Conservation (phyloP, 2,113 vertebrate genomes). For the Perccottus glenii region DNA sequence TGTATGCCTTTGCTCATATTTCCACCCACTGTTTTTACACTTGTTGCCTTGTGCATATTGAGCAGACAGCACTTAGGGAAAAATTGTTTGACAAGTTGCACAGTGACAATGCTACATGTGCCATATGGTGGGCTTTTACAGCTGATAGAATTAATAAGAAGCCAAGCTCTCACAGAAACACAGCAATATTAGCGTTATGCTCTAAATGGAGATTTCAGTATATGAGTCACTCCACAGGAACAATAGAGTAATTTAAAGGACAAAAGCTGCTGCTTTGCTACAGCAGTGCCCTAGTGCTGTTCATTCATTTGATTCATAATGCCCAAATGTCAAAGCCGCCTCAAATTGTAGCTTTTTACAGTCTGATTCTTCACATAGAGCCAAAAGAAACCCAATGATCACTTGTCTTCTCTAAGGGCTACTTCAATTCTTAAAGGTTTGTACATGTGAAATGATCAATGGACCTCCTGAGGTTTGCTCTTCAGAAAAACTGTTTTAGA, state of each 20-base stretch:
- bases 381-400: conserved; percentile 4
- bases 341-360: conserved; percentile 27
- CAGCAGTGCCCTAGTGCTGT: conserved; percentile 10
- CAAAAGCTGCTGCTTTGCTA: conserved; percentile 37
- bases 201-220: conserved; percentile 32
- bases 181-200: conserved; percentile 4
- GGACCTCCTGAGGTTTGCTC: conserved; percentile 32
- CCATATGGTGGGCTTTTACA: conserved; percentile 41
- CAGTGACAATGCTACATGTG: conserved; percentile 5
- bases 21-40: conserved; percentile 32
- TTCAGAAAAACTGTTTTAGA: conserved; percentile 44
- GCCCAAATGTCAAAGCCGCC: conserved; percentile 43
- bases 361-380: conserved; percentile 1
- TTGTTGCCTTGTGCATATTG: conserved; percentile 34
- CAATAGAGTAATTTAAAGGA: conserved; percentile 54
- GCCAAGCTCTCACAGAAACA: conserved; percentile 5
- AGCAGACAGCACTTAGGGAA: not conserved
- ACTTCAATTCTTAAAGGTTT: conserved; percentile 36
- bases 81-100: not conserved
- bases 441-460: conserved; percentile 40
- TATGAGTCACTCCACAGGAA: conserved; percentile 52
- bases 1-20: conserved; percentile 26
- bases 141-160: conserved; percentile 35
- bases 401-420: conserved; percentile 25
- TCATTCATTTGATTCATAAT: conserved; percentile 3